Percentiles rank a stretch among this genome's conserved stretches.
phyloP scores from a whole-genome alignment of 2,888 invertebrate genomes.

The Pherbina coryleti region DNA sequence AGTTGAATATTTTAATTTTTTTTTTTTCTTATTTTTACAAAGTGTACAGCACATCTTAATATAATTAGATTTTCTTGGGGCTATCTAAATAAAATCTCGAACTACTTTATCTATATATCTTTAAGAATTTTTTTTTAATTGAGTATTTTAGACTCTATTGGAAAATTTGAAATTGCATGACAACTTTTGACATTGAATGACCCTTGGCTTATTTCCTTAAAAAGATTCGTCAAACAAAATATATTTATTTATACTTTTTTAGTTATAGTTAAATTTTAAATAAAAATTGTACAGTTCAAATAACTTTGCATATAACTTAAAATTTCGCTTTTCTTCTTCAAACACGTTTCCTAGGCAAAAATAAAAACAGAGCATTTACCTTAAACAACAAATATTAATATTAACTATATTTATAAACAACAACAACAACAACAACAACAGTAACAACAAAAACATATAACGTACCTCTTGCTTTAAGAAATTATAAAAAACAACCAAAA shows the following conservation, averaged over 20 bases:
- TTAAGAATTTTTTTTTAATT: too few species aligned
- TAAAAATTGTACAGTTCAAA: conserved; percentile 27
- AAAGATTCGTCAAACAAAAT: not conserved
- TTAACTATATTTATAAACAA: conserved; percentile 29
- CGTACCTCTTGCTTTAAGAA: conserved; percentile 63
- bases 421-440: conserved; percentile 25
- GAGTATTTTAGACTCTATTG: too few species aligned
- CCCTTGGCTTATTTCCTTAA: not conserved
- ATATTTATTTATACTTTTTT: conserved; percentile 7
- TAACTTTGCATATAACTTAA: not conserved
- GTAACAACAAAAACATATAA: conserved; percentile 58
- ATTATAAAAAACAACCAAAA: conserved; percentile 43
- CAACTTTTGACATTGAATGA: not conserved
- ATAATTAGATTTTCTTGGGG: too few species aligned
- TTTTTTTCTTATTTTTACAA: too few species aligned
- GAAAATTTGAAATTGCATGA: too few species aligned
- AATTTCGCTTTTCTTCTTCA: conserved; percentile 36
- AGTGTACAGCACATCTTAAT: too few species aligned
- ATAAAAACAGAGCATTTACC: conserved; percentile 33
- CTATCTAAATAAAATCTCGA: too few species aligned
- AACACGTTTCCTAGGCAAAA: conserved; percentile 30
- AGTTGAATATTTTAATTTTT: too few species aligned
- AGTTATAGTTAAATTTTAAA: conserved; percentile 1
- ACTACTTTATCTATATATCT: too few species aligned
- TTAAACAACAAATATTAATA: conserved; percentile 26